Conservation (phyloP, 2,888 invertebrate species). For the Keiferia lycopersicella region DNA sequence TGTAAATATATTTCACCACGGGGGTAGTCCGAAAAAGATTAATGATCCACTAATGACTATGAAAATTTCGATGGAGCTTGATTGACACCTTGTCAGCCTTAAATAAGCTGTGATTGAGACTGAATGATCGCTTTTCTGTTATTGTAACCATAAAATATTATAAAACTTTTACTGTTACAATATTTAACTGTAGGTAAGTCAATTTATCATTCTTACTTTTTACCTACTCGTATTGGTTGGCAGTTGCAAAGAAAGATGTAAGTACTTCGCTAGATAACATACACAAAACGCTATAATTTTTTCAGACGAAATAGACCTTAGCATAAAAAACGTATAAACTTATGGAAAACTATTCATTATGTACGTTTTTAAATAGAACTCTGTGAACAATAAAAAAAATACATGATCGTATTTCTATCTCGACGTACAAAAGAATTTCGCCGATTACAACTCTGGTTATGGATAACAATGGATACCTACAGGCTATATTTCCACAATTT, state of each 20-base stretch:
- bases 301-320: too few relatives aligned
- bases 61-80: slow-evolving; percentile 29
- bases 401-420: not conserved
- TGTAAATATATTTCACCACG: slow-evolving; percentile 4
- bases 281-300: too few relatives aligned
- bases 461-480: not conserved
- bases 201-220: not conserved
- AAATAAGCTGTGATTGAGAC: slow-evolving; percentile 30
- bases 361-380: too few relatives aligned
- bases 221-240: not conserved
- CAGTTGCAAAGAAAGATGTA: not conserved
- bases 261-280: too few relatives aligned
- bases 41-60: slow-evolving; percentile 34
- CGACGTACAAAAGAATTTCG: not conserved
- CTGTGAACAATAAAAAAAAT: not conserved
- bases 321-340: too few relatives aligned
- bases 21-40: slow-evolving; percentile 29
- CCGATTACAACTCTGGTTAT: not conserved
- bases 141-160: not conserved
- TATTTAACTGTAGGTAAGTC: not conserved
- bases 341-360: too few relatives aligned
- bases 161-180: not conserved
- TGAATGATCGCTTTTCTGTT: slow-evolving; percentile 10
- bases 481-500: not conserved
- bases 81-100: slow-evolving; percentile 30